Evolutionary conservation across 2,113 vertebrate genomes (phyloP), one percentile per base, ranked within the genome.

Genomic region (Hemiprocne comata): DNA sequence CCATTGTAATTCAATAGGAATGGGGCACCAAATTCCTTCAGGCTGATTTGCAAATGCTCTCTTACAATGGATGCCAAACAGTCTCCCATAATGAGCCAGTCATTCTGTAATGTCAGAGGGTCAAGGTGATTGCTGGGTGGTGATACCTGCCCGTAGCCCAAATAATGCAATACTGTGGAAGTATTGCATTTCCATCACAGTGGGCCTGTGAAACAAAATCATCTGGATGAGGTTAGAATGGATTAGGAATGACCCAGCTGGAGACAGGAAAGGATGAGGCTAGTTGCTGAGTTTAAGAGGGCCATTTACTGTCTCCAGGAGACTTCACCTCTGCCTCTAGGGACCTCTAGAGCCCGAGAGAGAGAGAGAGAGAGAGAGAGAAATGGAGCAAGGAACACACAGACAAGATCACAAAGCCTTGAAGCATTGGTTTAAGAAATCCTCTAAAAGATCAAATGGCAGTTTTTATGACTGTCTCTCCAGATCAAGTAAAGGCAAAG

Each of bases 1-100:
- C 90, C 65, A 94, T 95, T 95, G 95, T 90, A 93, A 94, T 96
- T 96, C 94, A 97, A 74, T 77, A 90, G 60, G 79, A 87, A 91
- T 94, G 91, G 78, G 87, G 78, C 61, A 34, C 75, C 95, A 91
- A 55, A 86, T 86, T 94, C 92, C 93, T 88, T 87, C 50, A 57
- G 94, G 93, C 88, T 54, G 65, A 57, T 94, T 95, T 96, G 87
- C 92, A 96, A 91, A 96, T 93, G 93, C 70, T 78, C 71, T 51
- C 48, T 53, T 53, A 93, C 95, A 96, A 93, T 95, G 44, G 79
- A 23, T 65, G 75, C 72, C 92, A 94, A 93, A 80, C 60, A 71
- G 50, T 6, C 48, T 94, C 67, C 79, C 65, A 86, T 93, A 84
- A 93, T 25, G 38, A 66, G 46, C 25, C 60, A 57, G 60, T 51